Evolutionary conservation across 2,113 vertebrate species (phyloP).

Genomic region (Poecilia latipinna): DNA sequence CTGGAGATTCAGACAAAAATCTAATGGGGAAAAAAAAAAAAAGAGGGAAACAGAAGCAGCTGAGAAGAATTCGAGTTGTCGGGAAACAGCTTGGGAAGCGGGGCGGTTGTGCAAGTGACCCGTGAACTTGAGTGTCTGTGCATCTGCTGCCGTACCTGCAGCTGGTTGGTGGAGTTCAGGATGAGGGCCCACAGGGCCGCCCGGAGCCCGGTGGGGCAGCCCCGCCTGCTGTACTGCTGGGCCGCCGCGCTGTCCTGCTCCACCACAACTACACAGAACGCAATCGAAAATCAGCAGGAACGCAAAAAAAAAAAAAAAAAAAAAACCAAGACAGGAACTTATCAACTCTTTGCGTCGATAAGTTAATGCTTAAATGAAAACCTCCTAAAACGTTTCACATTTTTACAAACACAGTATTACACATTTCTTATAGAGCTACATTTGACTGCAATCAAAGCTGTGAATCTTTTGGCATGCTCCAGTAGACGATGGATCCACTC

Average conservation of each 20-base stretch:
- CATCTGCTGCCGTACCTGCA: constrained; percentile 83
- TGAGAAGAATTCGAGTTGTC: background rate
- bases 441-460: too few relatives aligned
- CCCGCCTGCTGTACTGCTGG: constrained; percentile 94
- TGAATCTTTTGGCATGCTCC: too few relatives aligned
- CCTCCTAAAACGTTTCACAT: background rate
- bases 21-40: background rate
- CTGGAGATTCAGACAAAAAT: background rate
- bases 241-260: constrained; percentile 94
- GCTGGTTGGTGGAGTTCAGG: constrained; percentile 89
- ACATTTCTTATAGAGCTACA: too few relatives aligned
- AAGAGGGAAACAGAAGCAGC: background rate
- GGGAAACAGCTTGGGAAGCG: constrained; percentile 54
- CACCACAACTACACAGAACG: constrained; percentile 80
- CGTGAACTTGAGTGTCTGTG: constrained; percentile 5
- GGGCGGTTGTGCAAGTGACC: constrained; percentile 50
- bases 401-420: background rate
- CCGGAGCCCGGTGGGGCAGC: constrained; percentile 91
- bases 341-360: background rate
- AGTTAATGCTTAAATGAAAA: background rate
- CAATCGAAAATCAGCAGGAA: background rate
- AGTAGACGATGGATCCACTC: background rate
- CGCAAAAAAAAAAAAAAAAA: too few relatives aligned
- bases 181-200: constrained; percentile 94
- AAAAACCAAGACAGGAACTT: background rate